Base-by-base conservation (phyloP, 1,140 invertebrate genomes). In the Magallana angulata region DNA sequence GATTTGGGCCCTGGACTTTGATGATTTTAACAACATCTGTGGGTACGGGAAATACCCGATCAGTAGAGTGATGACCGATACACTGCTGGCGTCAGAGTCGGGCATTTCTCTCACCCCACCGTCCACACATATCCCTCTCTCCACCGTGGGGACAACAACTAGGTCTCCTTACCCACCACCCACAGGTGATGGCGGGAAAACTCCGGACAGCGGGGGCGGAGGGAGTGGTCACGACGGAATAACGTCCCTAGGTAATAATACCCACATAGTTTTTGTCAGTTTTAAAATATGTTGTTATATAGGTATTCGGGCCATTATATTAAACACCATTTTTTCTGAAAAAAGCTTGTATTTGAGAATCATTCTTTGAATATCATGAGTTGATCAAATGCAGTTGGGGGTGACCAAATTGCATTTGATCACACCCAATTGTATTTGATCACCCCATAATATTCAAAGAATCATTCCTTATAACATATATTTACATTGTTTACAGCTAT, bases 1-100 rank as follows among this genome's bases (percentile, higher is more conserved):
- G 98, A 97, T 98, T 0, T 99, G 98, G 98, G 98, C 98, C 0
- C 96, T 99, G 0, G 98, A 99, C 92, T 98, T 99, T 97, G 98
- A 99, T 92, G 98, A 99, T 94, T 99, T 99, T 95, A 95, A 96
- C 89, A 98, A 98, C 58, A 96, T 96, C 14, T 99, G 98, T 93
- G 98, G 98, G n/a, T 97, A 96, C 71, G 97, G 97, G 30, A 98
- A 97, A 93, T 99, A 97, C 95, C 98, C 98, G 0, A 95, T 99
- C 57, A 30, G 24, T 30, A 76, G 7, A 8, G 68, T 76, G 68
- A 96, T 99, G 58, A 97, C 96, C 87, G 96, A 98, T 0, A 97
- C 60, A 24, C 57, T 60, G 82, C 57, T n/a, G 12, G 82, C 68
- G 3, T 18, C 7, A 12, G 68, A 76, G 24, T 36, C 24, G 8